Conservation (phyloP, 2,797 vertebrate genomes). For the Muscicapa comitata region DNA sequence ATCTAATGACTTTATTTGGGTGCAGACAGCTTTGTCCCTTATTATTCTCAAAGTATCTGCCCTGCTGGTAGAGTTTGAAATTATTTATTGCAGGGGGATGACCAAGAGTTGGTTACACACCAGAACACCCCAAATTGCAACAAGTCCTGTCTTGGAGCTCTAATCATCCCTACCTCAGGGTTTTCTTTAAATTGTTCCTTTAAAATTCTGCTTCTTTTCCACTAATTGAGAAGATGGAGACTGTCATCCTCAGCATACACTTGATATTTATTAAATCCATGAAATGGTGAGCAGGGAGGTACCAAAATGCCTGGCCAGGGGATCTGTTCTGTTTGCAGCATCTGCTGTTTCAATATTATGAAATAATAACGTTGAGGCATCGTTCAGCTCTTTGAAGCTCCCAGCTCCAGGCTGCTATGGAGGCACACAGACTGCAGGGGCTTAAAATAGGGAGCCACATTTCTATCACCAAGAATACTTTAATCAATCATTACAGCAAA, state of each 20-base stretch:
- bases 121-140: not conserved
- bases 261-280: not conserved
- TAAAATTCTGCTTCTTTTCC: not conserved
- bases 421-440: not conserved
- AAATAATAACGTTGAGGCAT: not conserved
- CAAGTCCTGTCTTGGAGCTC: not conserved
- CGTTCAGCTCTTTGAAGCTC: not conserved
- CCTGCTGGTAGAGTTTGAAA: not conserved
- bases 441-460: not conserved
- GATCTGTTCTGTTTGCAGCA: not conserved
- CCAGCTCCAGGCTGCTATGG: not conserved
- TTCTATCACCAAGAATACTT: not conserved
- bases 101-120: not conserved
- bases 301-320: not conserved
- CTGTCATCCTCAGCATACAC: not conserved
- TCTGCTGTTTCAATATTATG: not conserved
- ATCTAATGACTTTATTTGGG: not conserved
- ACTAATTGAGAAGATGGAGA: not conserved
- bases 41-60: not conserved
- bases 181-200: not conserved
- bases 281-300: not conserved
- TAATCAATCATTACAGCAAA: not conserved
- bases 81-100: not conserved
- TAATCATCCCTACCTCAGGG: not conserved
- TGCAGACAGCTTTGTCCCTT: not conserved